Conservation (phyloP, 1,140 invertebrate species). For the Drosophila bifasciata region DNA sequence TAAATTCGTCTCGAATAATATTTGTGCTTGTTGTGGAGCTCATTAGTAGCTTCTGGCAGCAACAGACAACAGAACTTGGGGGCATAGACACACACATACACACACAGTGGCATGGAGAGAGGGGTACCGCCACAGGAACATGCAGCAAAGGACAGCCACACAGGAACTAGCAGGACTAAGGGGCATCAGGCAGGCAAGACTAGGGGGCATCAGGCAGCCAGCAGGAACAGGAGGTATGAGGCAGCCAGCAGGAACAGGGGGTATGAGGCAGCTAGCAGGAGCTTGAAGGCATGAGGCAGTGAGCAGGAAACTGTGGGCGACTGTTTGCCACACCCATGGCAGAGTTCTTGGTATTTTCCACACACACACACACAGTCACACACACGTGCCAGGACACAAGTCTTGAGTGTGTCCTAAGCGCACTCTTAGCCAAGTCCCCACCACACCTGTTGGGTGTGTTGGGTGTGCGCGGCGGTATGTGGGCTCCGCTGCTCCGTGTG, state of each 20-base stretch:
- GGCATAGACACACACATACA: too few species aligned
- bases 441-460: constrained; percentile 64
- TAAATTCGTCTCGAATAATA: constrained; percentile 78
- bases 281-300: background rate
- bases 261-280: background rate
- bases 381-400: constrained; percentile 56
- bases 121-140: constrained; percentile 3
- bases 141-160: background rate
- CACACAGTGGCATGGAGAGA: background rate
- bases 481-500: constrained; percentile 16
- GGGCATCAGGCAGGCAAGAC: background rate
- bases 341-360: constrained; percentile 31
- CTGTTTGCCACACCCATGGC: constrained; percentile 44
- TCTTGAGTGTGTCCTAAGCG: constrained; percentile 46
- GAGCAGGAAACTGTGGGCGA: constrained; percentile 53
- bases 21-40: constrained; percentile 78
- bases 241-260: too few species aligned
- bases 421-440: constrained; percentile 43
- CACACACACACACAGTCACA: constrained; percentile 51
- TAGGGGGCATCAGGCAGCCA: background rate
- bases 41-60: constrained; percentile 71
- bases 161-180: too few species aligned
- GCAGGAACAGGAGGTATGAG: too few species aligned
- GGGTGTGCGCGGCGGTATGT: too few species aligned
- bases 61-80: constrained; percentile 41